These are phyloP conservation scores for Echiichthys vipera DNA, from an alignment of 2,797 vertebrate species.

Conservation along the genomic window DNA sequence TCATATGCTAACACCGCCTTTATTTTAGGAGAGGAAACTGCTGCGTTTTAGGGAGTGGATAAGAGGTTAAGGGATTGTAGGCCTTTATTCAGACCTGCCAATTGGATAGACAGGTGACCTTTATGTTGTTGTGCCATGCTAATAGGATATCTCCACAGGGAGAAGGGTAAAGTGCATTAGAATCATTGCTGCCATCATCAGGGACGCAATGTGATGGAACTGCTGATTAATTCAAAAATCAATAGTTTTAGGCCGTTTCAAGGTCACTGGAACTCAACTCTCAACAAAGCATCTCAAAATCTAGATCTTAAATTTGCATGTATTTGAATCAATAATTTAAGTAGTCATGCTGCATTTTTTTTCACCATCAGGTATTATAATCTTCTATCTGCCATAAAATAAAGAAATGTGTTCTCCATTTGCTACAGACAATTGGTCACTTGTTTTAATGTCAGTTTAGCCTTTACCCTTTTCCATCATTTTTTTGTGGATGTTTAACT, in stretches of 20 bases:
- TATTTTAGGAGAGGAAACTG: background rate
- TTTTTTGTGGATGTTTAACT: background rate
- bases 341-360: background rate
- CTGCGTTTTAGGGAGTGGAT: background rate
- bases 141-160: slow-evolving; percentile 32
- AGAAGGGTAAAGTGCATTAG: slow-evolving; percentile 13
- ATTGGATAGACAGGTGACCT: slow-evolving; percentile 41
- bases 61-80: background rate
- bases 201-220: slow-evolving; percentile 19
- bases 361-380: background rate
- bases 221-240: slow-evolving; percentile 36
- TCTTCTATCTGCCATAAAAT: background rate
- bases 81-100: slow-evolving; percentile 13
- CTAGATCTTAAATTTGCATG: background rate
- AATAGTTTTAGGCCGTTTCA: slow-evolving; percentile 14
- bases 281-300: too few relatives aligned
- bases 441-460: background rate
- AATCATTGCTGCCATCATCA: slow-evolving; percentile 23
- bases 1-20: background rate
- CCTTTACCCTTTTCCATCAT: background rate
- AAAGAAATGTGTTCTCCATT: background rate
- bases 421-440: background rate
- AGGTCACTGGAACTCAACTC: slow-evolving; percentile 7
- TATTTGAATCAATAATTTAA: background rate
- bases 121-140: slow-evolving; percentile 26